Base-by-base conservation (phyloP, 2,888 invertebrate species). In the Masnerella sp. region DNA sequence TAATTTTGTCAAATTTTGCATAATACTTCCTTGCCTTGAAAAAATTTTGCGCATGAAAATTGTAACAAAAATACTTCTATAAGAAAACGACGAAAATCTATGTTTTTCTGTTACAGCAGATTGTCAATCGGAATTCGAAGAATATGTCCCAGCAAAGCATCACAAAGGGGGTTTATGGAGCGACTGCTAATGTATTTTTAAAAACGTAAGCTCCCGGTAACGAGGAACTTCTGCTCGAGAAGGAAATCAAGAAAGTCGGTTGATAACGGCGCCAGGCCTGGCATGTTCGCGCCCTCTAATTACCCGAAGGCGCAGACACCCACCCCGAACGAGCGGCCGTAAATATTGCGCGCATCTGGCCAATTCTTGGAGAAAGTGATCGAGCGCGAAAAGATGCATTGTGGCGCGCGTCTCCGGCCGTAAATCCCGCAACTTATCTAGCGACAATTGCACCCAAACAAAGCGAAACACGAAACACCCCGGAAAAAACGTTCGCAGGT, bases 271-370 rank as follows among this genome's bases (percentile, higher is more conserved):
- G 77, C 47, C 77, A 77, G 70, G 67, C 68, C 70, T 52, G 74
- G 71, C 74, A 65, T 54, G 47, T 78, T 81, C 81, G 80, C 85
- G 83, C 86, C 86, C 87, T 85, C 86, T 87, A 87, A 87, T 87
- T 87, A 85, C 86, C 85, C 80, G 81, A 81, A 84, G 84, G 81
- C 82, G 71, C 45, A 52, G 75, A 75, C 71, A 75, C 75, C 77
- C 75, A 72, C 80, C 79, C 80, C 81, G 81, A 78, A 81, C 82
- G 80, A 79, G 79, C 56, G 65, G 74, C 74, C 81, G 78, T 85
- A 84, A 84, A 84, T 85, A 81, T 81, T 67, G 61, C 71, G 73
- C 74, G 80, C 82, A 79, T 84, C 84, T 82, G 81, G 78, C 78
- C 79, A 78, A 78, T 76, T 67, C 78, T 69, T 64, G 74, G 80